Conservation (phyloP, 35 echinoderm and acorn worm species). For the Amphiura filiformis region DNA sequence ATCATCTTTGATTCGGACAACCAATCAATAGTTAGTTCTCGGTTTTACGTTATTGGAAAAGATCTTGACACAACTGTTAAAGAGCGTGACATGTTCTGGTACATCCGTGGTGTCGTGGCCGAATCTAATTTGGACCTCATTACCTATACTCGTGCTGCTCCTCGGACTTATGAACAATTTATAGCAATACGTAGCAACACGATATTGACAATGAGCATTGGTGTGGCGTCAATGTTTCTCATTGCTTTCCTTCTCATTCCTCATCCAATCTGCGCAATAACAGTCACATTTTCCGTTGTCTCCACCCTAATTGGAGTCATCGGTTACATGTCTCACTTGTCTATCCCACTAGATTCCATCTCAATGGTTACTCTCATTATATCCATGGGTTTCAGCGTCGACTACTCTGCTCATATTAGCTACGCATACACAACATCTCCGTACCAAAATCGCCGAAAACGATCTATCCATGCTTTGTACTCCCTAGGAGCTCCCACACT, state of each 20-base stretch:
- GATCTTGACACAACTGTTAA: background rate
- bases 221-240: slow-evolving; percentile 50
- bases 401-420: no score
- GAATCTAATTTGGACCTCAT: background rate
- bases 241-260: slow-evolving; percentile 73
- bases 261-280: slow-evolving; percentile 71
- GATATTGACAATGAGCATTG: slow-evolving; percentile 36
- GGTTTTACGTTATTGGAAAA: slow-evolving; percentile 7
- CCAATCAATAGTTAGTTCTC: slow-evolving; percentile 8
- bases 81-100: background rate
- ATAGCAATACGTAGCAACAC: no score
- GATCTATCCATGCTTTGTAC: slow-evolving; percentile 24
- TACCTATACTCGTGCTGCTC: background rate
- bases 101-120: background rate
- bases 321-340: no score
- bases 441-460: no score
- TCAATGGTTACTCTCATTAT: no score
- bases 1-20: slow-evolving; percentile 10
- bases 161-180: slow-evolving; percentile 22
- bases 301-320: slow-evolving; percentile 66
- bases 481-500: slow-evolving; percentile 48
- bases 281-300: slow-evolving; percentile 51
- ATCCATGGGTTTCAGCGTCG: no score
- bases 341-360: no score
- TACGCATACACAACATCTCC: slow-evolving; percentile 39